Percentiles rank a stretch among this genome's conserved stretches.
phyloP scores from a whole-genome alignment of 2,113 vertebrate genomes.

The Rhabdomys dilectus region DNA sequence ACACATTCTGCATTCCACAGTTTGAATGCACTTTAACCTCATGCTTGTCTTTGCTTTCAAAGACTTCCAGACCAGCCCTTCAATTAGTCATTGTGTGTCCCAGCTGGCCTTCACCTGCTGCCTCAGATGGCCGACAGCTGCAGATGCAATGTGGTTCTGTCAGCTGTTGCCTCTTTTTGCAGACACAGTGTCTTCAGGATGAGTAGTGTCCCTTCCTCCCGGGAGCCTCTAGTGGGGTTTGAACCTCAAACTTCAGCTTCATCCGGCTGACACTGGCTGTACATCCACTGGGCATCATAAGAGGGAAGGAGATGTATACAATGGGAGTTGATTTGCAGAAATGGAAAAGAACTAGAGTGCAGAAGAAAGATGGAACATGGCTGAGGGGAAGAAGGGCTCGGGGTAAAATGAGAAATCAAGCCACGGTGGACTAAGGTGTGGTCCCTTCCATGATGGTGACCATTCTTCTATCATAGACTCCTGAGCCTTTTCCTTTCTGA shows the following conservation, averaged over 20 bases:
- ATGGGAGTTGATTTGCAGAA: background rate
- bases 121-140: background rate
- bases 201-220: fast-evolving
- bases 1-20: background rate
- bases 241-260: background rate
- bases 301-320: background rate
- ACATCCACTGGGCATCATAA: fast-evolving
- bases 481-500: background rate
- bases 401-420: background rate
- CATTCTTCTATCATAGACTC: background rate
- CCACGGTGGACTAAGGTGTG: fast-evolving
- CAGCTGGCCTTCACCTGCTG: background rate
- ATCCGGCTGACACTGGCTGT: background rate
- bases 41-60: background rate
- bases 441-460: fast-evolving
- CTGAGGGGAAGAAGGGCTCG: background rate
- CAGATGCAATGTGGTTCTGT: fast-evolving
- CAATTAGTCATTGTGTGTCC: background rate
- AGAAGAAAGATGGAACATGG: fast-evolving
- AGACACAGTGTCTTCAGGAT: background rate
- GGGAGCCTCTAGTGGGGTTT: background rate
- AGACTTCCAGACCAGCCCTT: background rate
- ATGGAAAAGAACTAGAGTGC: background rate
- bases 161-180: background rate
- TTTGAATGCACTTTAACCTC: background rate